Evolutionary conservation across 2,888 invertebrate genomes (phyloP).

Genomic region (Epirrhoe tristata): DNA sequence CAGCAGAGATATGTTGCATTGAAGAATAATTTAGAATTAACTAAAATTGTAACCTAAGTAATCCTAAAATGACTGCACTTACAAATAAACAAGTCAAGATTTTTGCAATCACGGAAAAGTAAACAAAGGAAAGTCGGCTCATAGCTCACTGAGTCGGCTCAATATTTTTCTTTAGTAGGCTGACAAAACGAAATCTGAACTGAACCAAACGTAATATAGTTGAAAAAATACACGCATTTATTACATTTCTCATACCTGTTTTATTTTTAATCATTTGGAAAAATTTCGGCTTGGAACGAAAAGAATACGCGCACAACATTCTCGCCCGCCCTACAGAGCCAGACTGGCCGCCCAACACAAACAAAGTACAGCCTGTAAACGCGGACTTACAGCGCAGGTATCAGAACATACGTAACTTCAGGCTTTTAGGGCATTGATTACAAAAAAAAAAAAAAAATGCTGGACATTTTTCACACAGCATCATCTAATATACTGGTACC

Average conservation of each 20-base stretch:
- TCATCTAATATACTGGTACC: neutral
- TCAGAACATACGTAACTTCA: constrained; percentile 5
- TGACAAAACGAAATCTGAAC: neutral
- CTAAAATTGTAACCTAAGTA: neutral
- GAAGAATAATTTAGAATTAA: no score
- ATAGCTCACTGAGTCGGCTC: neutral
- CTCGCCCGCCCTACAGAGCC: constrained; percentile 38
- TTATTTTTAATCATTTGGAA: constrained; percentile 17
- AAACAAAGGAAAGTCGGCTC: constrained; percentile 29
- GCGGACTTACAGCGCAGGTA: constrained; percentile 23
- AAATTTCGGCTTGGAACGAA: constrained; percentile 10
- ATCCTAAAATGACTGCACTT: neutral
- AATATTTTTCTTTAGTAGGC: neutral
- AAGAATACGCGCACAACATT: constrained; percentile 20
- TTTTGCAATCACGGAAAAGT: constrained; percentile 12
- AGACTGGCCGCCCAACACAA: constrained; percentile 31
- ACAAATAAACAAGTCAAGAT: constrained; percentile 4
- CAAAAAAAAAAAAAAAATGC: no score
- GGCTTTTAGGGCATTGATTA: constrained; percentile 35
- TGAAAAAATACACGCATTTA: neutral
- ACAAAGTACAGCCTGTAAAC: constrained; percentile 5
- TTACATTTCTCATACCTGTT: constrained; percentile 16
- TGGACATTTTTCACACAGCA: no score
- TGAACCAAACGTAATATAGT: neutral
- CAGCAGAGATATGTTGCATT: no score